phyloP scores from a whole-genome alignment of 2,113 vertebrate genomes.

The Micromys minutus region DNA sequence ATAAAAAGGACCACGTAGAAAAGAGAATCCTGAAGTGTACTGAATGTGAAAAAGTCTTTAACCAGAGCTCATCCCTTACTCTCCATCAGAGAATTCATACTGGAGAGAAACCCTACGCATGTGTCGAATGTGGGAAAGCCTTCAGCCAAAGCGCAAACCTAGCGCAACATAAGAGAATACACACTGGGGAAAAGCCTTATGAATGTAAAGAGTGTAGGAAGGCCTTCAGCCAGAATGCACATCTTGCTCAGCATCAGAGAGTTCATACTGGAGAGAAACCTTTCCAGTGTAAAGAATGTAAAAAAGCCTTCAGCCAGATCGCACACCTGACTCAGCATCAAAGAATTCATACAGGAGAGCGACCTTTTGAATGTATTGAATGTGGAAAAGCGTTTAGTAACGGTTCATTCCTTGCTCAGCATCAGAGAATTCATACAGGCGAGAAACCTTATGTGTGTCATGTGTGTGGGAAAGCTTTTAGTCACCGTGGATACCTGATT shows the following conservation, averaged over 20 bases:
- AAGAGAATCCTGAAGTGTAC: constrained; percentile 76
- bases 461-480: constrained; percentile 83
- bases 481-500: constrained; percentile 83
- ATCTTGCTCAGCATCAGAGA: constrained; percentile 83
- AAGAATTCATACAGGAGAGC: constrained; percentile 81
- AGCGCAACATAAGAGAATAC: constrained; percentile 75
- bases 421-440: constrained; percentile 83
- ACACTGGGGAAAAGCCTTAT: constrained; percentile 78
- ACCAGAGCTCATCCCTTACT: constrained; percentile 79
- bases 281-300: constrained; percentile 82
- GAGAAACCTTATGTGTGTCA: constrained; percentile 83
- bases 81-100: constrained; percentile 79
- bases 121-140: constrained; percentile 75
- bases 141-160: constrained; percentile 80
- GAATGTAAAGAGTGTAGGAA: constrained; percentile 74
- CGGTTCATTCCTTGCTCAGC: constrained; percentile 83
- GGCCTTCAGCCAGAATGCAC: constrained; percentile 79
- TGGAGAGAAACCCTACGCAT: constrained; percentile 78
- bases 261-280: constrained; percentile 84
- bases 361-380: constrained; percentile 82
- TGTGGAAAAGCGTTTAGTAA: constrained; percentile 84
- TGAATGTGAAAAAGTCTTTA: constrained; percentile 82
- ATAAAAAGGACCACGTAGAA: constrained; percentile 55
- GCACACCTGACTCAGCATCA: constrained; percentile 84
- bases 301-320: constrained; percentile 85